Percentiles rank a stretch among this genome's conserved stretches.
Conservation (phyloP, 2,888 invertebrate genomes). For the Periphyllus acericola region DNA sequence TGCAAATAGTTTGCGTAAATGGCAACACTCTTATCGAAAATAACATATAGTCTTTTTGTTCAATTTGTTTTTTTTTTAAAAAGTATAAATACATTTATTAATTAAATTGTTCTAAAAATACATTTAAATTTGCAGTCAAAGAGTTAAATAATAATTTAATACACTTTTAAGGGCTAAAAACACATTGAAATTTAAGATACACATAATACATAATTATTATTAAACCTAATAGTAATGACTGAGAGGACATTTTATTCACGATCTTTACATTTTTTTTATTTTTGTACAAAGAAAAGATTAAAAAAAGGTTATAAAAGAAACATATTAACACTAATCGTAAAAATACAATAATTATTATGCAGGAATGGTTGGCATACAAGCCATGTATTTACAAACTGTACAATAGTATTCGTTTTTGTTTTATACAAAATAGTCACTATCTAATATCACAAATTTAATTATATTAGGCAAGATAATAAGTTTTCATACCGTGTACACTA, state of each 20-base stretch:
- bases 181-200: conserved; percentile 25
- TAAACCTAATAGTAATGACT: conserved; percentile 60
- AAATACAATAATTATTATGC: conserved; percentile 40
- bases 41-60: conserved; percentile 1
- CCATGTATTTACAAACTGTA: conserved; percentile 42
- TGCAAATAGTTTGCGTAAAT: conserved; percentile 9
- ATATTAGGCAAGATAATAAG: conserved; percentile 51
- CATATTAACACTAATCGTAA: conserved; percentile 33
- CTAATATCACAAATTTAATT: conserved; percentile 60
- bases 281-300: conserved; percentile 38
- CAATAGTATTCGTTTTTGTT: conserved; percentile 1
- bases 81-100: neutral
- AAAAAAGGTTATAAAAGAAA: conserved; percentile 58
- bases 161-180: conserved; percentile 19
- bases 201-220: too few species aligned
- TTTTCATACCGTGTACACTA: conserved; percentile 66
- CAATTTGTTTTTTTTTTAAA: neutral
- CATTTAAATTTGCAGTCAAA: conserved; percentile 17
- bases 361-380: conserved; percentile 28
- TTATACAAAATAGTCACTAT: conserved; percentile 49
- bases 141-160: conserved; percentile 4
- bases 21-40: conserved; percentile 5
- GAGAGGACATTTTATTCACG: conserved; percentile 28
- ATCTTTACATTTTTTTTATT: conserved; percentile 34
- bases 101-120: neutral